These are phyloP conservation scores for Aproaerema taeniolella DNA, from an alignment of 2,888 invertebrate genomes.

Conservation along the genomic window DNA sequence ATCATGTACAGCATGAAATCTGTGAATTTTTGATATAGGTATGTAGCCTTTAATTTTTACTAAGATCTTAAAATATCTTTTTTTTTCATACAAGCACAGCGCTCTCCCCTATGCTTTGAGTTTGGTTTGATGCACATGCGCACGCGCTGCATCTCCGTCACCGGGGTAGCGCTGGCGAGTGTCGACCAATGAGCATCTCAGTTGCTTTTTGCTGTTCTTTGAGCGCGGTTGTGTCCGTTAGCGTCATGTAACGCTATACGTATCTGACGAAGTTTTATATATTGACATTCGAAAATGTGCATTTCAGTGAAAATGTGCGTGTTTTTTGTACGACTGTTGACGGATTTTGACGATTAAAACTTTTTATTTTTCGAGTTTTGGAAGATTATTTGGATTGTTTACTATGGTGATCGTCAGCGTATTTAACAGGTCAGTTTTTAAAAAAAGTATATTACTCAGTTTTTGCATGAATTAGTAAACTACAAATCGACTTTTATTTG, in stretches of 20 bases:
- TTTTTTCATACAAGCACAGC: no score
- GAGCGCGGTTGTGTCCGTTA: constrained; percentile 36
- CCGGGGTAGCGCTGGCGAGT: constrained; percentile 27
- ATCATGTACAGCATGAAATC: no score
- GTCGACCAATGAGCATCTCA: constrained; percentile 45
- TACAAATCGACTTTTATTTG: no score
- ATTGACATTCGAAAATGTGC: constrained; percentile 47
- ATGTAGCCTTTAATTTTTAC: no score
- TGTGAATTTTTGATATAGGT: no score
- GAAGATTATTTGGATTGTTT: constrained; percentile 56
- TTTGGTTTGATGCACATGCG: constrained; percentile 30
- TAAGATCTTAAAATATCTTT: no score
- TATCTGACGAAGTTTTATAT: constrained; percentile 30
- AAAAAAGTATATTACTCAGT: no score
- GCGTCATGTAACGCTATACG: constrained; percentile 39
- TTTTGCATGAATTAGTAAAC: no score
- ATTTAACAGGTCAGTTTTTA: constrained; percentile 64
- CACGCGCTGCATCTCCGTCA: constrained; percentile 48
- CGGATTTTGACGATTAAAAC: constrained; percentile 39
- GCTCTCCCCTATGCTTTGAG: constrained; percentile 21
- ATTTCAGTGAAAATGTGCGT: constrained; percentile 60
- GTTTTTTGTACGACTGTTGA: constrained; percentile 40
- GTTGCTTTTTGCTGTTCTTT: constrained; percentile 42
- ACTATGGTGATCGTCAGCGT: constrained; percentile 75
- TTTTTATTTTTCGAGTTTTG: constrained; percentile 25